Evolutionary conservation across 35 echinoderm and acorn worm species (phyloP), one percentile per base, ranked within the genome.

Genomic region (Holothuria glaberrima): DNA sequence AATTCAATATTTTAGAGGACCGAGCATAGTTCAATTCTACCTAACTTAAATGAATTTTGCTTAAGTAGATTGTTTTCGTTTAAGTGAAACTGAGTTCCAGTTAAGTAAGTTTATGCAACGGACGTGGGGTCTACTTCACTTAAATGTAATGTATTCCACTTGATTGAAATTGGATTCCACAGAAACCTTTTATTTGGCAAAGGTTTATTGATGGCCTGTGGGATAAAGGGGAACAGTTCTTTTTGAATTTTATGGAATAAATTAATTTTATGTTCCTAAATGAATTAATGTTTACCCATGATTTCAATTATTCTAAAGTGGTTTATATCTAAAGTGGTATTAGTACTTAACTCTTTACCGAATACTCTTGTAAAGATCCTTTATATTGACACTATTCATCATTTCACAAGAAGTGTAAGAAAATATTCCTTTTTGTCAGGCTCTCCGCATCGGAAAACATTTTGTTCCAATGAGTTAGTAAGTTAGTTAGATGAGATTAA

Each of bases 391-490:
- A 66, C 16, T 66, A 66, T 66, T 66, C 63, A 4, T 66, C 63
- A 30, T 66, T 24, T 30, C 63, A 66, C 63, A 66, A 30, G 28
- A 66, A 66, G 63, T 6, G 4, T 6, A 66, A 6, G 16, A 46
- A 46, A 10, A 4, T 46, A 10, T 66, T 66, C 63, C 63, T 66
- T 30, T 24, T 16, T 66, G 63, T 66, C 63, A 66, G 28, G 16
- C 63, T 30, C 63, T 66, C 21, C 6, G 63, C 21, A 66, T 66
- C n/a, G n/a, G 28, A 66, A 30, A 30, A 66, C 21, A 66, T 6
- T 66, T 66, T 66, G 63, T 4, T 66, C 63, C 28, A 66, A 66
- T 66, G 16, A 66, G 63, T n/a, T n/a, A n/a, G n/a, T n/a, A n/a
- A n/a, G n/a, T n/a, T n/a, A n/a, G n/a, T n/a, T n/a, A n/a, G n/a